Conservation (phyloP, 2,888 invertebrate genomes). For the Cremastinae sp. region DNA sequence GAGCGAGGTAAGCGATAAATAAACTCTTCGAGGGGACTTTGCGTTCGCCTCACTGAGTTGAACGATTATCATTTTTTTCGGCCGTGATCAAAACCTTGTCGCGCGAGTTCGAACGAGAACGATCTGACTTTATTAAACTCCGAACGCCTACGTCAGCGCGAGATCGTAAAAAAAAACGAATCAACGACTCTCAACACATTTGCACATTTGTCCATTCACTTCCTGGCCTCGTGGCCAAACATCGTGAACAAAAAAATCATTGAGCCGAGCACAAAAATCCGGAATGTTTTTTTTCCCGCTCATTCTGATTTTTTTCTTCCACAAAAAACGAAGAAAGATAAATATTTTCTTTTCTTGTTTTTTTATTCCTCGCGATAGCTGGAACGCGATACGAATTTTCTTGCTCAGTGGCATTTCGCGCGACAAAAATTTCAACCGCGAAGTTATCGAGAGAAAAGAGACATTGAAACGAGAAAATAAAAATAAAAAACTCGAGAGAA, state of each 20-base stretch:
- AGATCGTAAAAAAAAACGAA: constrained; percentile 30
- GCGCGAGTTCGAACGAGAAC: neutral
- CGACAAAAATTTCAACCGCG: constrained; percentile 12
- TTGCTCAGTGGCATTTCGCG: neutral
- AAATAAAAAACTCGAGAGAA: constrained; percentile 10
- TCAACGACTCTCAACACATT: constrained; percentile 50
- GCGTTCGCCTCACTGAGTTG: constrained; percentile 39
- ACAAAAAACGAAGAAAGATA: neutral
- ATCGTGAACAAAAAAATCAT: constrained; percentile 48
- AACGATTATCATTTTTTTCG: constrained; percentile 47
- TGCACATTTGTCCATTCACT: constrained; percentile 67
- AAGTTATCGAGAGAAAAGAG: constrained; percentile 4
- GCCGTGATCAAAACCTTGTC: constrained; percentile 18
- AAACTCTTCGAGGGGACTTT: constrained; percentile 18
- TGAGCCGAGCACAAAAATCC: neutral
- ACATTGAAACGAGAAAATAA: neutral
- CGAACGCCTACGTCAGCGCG: constrained; percentile 62
- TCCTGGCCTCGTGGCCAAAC: constrained; percentile 70
- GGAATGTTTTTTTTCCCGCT: constrained; percentile 2
- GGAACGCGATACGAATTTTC: neutral
- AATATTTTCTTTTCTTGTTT: neutral
- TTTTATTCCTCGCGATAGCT: neutral
- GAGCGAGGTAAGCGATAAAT: constrained; percentile 48
- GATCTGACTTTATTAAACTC: constrained; percentile 59
- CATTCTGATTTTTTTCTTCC: too few species aligned